phyloP scores from a whole-genome alignment of 2,113 vertebrate species.

The Anarhynchus alexandrinus region DNA sequence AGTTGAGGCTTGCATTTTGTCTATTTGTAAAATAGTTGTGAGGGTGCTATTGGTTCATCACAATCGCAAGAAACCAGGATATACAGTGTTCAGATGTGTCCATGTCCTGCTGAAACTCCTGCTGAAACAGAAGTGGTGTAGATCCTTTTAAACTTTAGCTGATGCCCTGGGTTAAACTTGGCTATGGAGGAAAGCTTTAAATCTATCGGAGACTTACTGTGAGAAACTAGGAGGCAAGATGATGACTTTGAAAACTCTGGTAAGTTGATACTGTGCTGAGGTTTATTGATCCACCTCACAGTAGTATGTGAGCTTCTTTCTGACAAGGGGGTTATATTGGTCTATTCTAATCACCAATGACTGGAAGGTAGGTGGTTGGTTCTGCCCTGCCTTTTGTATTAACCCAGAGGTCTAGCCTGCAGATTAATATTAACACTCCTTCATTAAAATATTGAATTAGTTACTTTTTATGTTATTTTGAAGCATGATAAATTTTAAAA shows the following conservation, averaged over 20 bases:
- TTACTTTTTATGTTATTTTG: neutral
- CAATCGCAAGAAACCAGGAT: rapidly evolving
- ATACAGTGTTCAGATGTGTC: neutral
- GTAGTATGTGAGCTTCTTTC: neutral
- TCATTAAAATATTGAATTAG: neutral
- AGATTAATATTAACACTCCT: neutral
- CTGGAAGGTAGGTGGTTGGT: neutral
- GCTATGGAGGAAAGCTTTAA: neutral
- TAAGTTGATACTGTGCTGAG: neutral
- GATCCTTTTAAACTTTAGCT: neutral
- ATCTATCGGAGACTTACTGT: neutral
- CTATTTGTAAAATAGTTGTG: neutral
- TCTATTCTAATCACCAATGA: neutral
- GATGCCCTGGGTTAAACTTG: neutral
- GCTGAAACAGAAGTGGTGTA: neutral
- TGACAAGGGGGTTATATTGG: neutral
- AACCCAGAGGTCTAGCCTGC: neutral
- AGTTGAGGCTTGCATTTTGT: neutral
- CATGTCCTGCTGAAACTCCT: neutral
- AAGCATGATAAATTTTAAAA: neutral
- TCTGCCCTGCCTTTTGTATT: neutral
- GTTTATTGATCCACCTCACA: neutral
- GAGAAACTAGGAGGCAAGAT: neutral
- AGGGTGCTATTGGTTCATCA: neutral
- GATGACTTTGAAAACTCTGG: neutral